Evolutionary conservation across 2,113 vertebrate species (phyloP).

Genomic region (Calidris pugnax): DNA sequence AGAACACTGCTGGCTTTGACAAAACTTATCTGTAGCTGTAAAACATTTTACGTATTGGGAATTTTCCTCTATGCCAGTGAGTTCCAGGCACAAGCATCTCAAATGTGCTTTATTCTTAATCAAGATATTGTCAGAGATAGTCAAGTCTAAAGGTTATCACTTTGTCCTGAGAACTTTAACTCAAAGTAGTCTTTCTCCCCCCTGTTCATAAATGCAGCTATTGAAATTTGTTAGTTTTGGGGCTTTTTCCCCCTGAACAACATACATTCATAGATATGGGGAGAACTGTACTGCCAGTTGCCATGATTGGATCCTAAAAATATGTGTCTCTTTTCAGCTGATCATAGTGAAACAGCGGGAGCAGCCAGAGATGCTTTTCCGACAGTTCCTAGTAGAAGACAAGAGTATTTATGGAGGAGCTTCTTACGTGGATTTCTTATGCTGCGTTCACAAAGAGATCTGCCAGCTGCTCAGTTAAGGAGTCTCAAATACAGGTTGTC

Average conservation of each 20-base stretch:
- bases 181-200: neutral
- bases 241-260: fast-evolving
- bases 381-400: slow-evolving; percentile 92
- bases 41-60: fast-evolving
- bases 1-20: neutral
- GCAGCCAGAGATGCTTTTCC: slow-evolving; percentile 87
- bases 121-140: neutral
- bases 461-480: slow-evolving; percentile 88
- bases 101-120: neutral
- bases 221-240: neutral
- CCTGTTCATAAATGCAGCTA: neutral
- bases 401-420: slow-evolving; percentile 88
- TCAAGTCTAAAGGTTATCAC: neutral
- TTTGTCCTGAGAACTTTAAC: neutral
- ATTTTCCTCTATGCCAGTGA: fast-evolving
- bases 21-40: neutral
- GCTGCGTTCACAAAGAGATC: slow-evolving; percentile 90
- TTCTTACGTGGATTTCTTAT: slow-evolving; percentile 94
- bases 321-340: slow-evolving; percentile 69
- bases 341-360: slow-evolving; percentile 88
- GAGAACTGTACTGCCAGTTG: neutral
- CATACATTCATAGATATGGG: neutral
- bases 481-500: neutral
- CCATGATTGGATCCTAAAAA: neutral
- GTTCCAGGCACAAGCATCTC: neutral